These are phyloP conservation scores for Corythornis madagascariensis DNA, from an alignment of 2,113 vertebrate species.

Conservation along the genomic window DNA sequence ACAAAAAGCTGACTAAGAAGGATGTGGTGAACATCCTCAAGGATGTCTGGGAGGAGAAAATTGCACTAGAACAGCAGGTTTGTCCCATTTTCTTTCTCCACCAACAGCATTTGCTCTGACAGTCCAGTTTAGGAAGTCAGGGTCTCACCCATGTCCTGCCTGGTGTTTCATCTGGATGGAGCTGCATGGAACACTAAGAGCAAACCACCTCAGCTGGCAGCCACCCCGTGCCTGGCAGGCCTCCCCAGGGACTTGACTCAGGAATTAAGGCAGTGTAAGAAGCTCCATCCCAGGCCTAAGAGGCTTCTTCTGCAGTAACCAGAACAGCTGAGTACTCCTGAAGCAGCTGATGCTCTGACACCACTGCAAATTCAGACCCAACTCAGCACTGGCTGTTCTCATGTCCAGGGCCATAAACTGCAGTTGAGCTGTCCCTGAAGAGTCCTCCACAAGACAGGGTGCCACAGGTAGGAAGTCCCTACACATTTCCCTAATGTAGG, in stretches of 20 bases:
- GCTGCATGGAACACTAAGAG: background rate
- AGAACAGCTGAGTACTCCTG: background rate
- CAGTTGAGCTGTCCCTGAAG: too few relatives aligned
- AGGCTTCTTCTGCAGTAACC: background rate
- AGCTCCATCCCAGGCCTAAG: background rate
- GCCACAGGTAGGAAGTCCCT: background rate
- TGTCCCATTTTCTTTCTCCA: background rate
- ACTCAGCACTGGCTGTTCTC: background rate
- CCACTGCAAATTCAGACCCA: background rate
- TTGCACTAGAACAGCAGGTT: conserved; percentile 71
- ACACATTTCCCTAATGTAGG: background rate
- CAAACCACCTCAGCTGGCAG: background rate
- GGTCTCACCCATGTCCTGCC: background rate
- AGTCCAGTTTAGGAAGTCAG: background rate
- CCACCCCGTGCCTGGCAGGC: background rate
- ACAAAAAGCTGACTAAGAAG: conserved; percentile 73
- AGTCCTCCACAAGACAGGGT: too few relatives aligned
- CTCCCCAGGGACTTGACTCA: background rate
- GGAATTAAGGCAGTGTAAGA: background rate
- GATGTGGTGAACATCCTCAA: conserved; percentile 71
- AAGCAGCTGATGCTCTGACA: too few relatives aligned
- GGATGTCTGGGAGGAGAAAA: conserved; percentile 78
- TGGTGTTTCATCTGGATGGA: background rate
- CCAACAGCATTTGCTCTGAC: background rate
- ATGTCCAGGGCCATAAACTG: too few relatives aligned